Evolutionary conservation across 2,888 invertebrate genomes (phyloP).

Genomic region (Perizoma flavofasciatum): DNA sequence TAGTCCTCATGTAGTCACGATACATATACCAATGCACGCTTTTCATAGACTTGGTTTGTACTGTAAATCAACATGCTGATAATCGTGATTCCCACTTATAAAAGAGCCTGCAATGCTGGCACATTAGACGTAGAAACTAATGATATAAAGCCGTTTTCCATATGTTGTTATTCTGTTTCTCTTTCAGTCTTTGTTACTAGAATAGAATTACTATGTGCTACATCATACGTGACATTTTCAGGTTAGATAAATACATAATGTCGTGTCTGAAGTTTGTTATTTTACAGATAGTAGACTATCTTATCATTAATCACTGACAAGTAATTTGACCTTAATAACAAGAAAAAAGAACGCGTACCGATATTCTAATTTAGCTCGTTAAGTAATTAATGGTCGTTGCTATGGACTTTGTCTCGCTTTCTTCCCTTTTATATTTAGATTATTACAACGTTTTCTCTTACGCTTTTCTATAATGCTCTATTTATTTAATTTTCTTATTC

Average conservation of each 20-base stretch:
- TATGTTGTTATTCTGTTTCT: constrained; percentile 13
- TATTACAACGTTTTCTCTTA: constrained; percentile 32
- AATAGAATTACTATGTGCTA: constrained; percentile 18
- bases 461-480: constrained; percentile 1
- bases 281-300: constrained; percentile 39
- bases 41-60: constrained; percentile 39
- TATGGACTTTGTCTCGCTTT: constrained; percentile 66
- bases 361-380: constrained; percentile 50
- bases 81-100: constrained; percentile 42
- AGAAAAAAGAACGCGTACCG: constrained; percentile 35
- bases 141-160: constrained; percentile 12
- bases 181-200: constrained; percentile 18
- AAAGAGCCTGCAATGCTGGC: constrained; percentile 21
- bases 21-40: constrained; percentile 43
- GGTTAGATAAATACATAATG: constrained; percentile 42
- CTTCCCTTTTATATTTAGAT: constrained; percentile 54
- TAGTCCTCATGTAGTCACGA: constrained; percentile 50
- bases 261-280: constrained; percentile 33
- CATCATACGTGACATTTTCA: constrained; percentile 40
- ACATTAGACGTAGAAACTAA: constrained; percentile 3
- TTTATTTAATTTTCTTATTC: constrained; percentile 9
- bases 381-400: constrained; percentile 51
- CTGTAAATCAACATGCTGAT: constrained; percentile 43
- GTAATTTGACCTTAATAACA: constrained; percentile 46
- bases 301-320: constrained; percentile 45